Conservation (phyloP, 1,140 invertebrate species). For the Drosophila willistoni region DNA sequence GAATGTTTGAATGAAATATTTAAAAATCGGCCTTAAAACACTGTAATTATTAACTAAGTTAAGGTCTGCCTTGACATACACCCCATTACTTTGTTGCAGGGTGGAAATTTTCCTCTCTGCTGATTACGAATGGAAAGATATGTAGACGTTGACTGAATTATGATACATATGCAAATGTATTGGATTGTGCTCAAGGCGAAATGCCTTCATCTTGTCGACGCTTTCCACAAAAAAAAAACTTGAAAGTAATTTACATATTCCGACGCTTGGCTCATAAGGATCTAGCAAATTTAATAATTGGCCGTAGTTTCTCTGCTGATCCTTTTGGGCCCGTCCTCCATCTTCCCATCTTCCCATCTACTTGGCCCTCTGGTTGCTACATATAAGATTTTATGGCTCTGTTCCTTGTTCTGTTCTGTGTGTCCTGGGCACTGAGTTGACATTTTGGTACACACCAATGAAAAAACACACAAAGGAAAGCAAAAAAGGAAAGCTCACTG, state of each 20-base stretch:
- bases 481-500: not conserved
- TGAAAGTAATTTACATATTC: slow-evolving; percentile 33
- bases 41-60: not conserved
- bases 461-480: slow-evolving; percentile 36
- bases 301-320: slow-evolving; percentile 5
- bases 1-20: no score
- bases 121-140: slow-evolving; percentile 12
- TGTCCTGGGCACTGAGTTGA: slow-evolving; percentile 52
- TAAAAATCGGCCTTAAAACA: no score
- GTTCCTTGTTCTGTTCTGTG: slow-evolving; percentile 15
- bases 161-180: slow-evolving; percentile 14
- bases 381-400: slow-evolving; percentile 29
- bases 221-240: not conserved
- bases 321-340: not conserved
- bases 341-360: not conserved
- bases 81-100: not conserved
- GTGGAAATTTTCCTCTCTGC: slow-evolving; percentile 1
- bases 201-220: not conserved
- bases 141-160: slow-evolving; percentile 16
- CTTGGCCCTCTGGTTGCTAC: slow-evolving; percentile 1
- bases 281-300: slow-evolving; percentile 65
- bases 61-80: not conserved
- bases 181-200: not conserved
- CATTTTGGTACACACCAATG: slow-evolving; percentile 41
- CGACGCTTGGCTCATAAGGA: slow-evolving; percentile 21